Conservation (phyloP, 2,888 invertebrate species). For the Bhutanitis thaidina region DNA sequence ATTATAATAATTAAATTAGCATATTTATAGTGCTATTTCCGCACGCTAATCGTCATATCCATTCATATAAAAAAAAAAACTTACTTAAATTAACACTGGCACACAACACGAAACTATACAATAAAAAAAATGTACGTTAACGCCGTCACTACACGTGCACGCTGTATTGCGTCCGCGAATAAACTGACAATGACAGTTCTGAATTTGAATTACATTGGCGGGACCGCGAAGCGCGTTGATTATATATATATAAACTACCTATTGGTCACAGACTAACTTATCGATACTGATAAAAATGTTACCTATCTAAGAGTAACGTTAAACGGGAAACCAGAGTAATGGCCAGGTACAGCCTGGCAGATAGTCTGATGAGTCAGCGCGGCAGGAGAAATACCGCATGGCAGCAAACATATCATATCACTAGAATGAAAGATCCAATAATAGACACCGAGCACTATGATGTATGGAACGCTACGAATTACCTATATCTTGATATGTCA, state of each 20-base stretch:
- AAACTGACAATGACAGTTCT: constrained; percentile 5
- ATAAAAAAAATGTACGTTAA: not conserved
- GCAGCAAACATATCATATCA: no score
- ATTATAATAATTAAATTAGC: no score
- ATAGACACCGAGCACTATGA: no score
- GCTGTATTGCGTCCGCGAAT: not conserved
- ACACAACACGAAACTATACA: not conserved
- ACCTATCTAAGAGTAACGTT: not conserved
- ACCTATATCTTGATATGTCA: no score
- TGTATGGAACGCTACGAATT: no score
- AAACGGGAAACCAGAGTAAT: no score
- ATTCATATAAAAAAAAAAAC: constrained; percentile 2
- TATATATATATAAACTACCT: constrained; percentile 4
- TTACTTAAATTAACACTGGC: constrained; percentile 11
- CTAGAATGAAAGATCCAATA: no score
- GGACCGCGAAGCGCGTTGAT: not conserved
- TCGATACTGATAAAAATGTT: not conserved
- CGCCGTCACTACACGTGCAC: not conserved
- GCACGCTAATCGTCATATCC: no score
- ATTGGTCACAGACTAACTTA: constrained; percentile 5
- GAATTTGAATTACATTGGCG: constrained; percentile 14
- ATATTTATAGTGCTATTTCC: no score
- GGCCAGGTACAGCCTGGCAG: no score
- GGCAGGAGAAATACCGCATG: no score
- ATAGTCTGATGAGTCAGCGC: no score